A percentile compares a stretch with the other conserved stretches of the same genome.
phyloP scores from a whole-genome alignment of 1,140 invertebrate species.

The Drosophila pectinifera region DNA sequence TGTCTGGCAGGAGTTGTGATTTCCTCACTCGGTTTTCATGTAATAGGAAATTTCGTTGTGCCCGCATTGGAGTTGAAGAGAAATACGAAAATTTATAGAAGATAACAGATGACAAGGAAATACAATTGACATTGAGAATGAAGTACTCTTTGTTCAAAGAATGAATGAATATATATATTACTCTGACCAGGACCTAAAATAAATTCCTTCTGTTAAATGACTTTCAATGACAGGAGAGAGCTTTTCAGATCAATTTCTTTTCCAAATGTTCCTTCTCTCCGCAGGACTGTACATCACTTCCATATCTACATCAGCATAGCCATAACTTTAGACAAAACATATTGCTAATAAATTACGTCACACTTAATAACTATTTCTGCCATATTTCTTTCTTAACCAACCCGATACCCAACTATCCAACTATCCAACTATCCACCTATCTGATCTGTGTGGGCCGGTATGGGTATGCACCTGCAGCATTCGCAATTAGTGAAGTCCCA shows the following conservation, averaged over 20 bases:
- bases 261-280: too few species aligned
- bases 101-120: neutral
- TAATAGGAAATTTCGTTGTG: slow-evolving; percentile 21
- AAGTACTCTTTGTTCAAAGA: too few species aligned
- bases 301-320: slow-evolving; percentile 14
- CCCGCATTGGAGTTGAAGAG: neutral
- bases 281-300: slow-evolving; percentile 8
- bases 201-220: neutral
- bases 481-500: slow-evolving; percentile 76
- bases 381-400: slow-evolving; percentile 53
- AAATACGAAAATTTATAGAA: neutral
- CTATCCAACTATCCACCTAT: slow-evolving; percentile 6
- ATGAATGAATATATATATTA: too few species aligned
- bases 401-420: too few species aligned
- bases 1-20: slow-evolving; percentile 22
- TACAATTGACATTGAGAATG: neutral
- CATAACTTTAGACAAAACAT: slow-evolving; percentile 33
- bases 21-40: neutral
- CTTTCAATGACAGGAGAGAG: neutral
- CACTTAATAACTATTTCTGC: slow-evolving; percentile 52
- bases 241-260: too few species aligned
- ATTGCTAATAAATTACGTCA: slow-evolving; percentile 60
- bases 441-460: slow-evolving; percentile 7
- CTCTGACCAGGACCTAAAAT: neutral
- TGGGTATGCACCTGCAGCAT: slow-evolving; percentile 43